phyloP scores from a whole-genome alignment of 2,113 vertebrate genomes.

The Pelmatolapia mariae region DNA sequence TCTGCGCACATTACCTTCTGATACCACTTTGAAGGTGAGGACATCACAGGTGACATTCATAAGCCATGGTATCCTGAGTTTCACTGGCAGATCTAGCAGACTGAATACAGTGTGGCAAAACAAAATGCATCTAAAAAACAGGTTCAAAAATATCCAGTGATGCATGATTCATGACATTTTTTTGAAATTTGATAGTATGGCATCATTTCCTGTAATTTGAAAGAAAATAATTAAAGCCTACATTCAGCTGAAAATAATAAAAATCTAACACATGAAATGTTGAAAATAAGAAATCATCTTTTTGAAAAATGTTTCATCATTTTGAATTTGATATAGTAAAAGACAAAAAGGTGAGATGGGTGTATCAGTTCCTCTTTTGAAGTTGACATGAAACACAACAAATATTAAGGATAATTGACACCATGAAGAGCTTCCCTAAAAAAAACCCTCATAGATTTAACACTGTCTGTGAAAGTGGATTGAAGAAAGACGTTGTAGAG shows the following conservation, averaged over 20 bases:
- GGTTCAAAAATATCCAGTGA: not conserved
- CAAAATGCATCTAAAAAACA: not conserved
- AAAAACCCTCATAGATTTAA: not conserved
- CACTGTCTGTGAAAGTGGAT: not conserved
- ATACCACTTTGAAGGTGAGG: slow-evolving; percentile 59
- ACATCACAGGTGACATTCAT: slow-evolving; percentile 50
- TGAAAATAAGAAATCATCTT: not conserved
- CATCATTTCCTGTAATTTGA: not conserved
- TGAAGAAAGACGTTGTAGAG: not conserved
- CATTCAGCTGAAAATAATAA: not conserved
- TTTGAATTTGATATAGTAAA: not conserved
- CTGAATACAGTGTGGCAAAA: not conserved
- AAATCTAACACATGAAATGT: not conserved
- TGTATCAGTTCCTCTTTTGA: not conserved
- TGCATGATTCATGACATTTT: not conserved
- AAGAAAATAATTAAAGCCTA: not conserved
- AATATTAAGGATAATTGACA: too few relatives aligned
- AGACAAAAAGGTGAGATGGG: not conserved
- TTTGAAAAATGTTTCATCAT: not conserved
- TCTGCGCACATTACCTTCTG: slow-evolving; percentile 50
- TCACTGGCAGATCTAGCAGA: not conserved
- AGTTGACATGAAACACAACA: not conserved
- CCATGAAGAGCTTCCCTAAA: too few relatives aligned
- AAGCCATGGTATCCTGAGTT: not conserved
- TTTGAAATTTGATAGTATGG: not conserved